Evolutionary conservation across 2,113 vertebrate genomes (phyloP).

Genomic region (Pongo pygmaeus): DNA sequence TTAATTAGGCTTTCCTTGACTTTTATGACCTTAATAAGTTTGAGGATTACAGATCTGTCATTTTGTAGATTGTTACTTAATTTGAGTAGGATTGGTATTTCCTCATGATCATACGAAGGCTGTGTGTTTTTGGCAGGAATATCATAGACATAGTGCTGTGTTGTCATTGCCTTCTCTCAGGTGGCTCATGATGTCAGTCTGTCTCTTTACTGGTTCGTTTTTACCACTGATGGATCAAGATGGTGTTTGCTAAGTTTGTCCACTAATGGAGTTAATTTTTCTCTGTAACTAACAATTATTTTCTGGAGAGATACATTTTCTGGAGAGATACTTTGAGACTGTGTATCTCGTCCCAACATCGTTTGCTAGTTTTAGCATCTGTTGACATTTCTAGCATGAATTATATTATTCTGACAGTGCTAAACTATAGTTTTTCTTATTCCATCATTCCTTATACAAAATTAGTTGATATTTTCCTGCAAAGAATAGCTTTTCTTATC

Average conservation of each 20-base stretch:
- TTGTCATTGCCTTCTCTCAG: neutral
- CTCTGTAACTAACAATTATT: neutral
- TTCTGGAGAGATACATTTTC: neutral
- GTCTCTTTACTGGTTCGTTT: neutral
- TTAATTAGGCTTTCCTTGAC: neutral
- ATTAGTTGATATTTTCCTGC: slow-evolving; percentile 4
- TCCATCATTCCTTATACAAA: neutral
- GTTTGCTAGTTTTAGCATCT: neutral
- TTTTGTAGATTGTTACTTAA: neutral
- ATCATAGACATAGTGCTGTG: neutral
- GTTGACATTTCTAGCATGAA: neutral
- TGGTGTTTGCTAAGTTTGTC: neutral
- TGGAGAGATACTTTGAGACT: neutral
- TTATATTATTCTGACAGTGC: neutral
- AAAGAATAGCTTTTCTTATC: neutral
- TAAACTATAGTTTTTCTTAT: slow-evolving; percentile 30
- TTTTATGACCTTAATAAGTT: neutral
- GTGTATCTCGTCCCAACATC: neutral
- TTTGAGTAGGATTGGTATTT: neutral
- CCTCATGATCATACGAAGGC: neutral
- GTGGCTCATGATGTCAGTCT: neutral
- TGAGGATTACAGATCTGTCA: neutral
- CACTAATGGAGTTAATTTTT: neutral
- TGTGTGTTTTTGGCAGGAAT: neutral
- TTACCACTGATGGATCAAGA: neutral